Evolutionary conservation across 2,113 vertebrate genomes (phyloP).

Genomic region (Perca flavescens): DNA sequence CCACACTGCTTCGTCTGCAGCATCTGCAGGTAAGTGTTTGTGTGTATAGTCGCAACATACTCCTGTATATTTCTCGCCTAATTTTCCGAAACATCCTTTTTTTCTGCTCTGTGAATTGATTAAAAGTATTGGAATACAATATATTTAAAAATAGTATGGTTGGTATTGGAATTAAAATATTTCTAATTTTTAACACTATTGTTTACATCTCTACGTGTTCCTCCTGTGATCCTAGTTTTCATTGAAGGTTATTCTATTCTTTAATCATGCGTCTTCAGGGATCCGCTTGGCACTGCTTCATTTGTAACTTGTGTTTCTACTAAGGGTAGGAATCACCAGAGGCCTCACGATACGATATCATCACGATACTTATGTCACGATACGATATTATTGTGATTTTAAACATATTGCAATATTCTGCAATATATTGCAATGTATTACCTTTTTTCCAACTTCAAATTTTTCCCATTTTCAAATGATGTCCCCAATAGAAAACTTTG

Average conservation of each 20-base stretch:
- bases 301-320: background rate
- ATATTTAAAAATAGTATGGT: no score
- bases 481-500: no score
- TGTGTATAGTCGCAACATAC: background rate
- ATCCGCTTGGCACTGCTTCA: background rate
- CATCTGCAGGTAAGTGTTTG: constrained; percentile 89
- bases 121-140: background rate
- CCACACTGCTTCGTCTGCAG: constrained; percentile 97
- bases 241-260: no score
- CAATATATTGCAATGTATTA: no score
- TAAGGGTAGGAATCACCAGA: no score
- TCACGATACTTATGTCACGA: no score
- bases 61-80: background rate
- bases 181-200: background rate
- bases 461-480: no score
- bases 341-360: no score
- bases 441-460: no score
- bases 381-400: no score
- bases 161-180: background rate
- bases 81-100: background rate
- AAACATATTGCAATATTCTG: no score
- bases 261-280: background rate
- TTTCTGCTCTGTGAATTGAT: background rate
- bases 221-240: no score
- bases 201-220: background rate